Evolutionary conservation across 2,888 invertebrate species (phyloP), one percentile per base, ranked within the genome.

Genomic region (Patella depressa): DNA sequence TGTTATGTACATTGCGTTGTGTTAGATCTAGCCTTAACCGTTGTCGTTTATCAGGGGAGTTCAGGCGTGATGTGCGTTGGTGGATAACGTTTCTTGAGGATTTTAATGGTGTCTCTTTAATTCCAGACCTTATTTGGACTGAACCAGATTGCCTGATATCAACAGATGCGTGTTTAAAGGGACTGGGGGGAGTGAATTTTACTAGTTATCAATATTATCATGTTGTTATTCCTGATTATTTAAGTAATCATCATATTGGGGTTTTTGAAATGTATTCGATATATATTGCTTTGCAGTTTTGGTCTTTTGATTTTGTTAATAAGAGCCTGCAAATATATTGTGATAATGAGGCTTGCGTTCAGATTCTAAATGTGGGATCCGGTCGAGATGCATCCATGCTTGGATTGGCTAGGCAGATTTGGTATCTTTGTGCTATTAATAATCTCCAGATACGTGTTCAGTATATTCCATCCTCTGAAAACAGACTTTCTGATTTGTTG

Each of bases 111-210:
- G 17, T 59, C 19, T 59, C 59, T 59, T 19, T 59, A 15, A 59
- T 59, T n/a, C 59, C 59, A 7, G 59, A 59, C 7, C 59, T 59
- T 9, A 12, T 7, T 59, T 59, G 59, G 59, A 59, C 59, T 14
- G 59, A 59, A 19, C 59, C 59, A 14, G 59, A 59, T 17, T 59
- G 17, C 7, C 59, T 14, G 5, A 59, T 59, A 12, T 59, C 59
- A 12, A 59, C 59, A 14, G 59, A 59, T 59, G 59, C 59, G 2
- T 59, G 59, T 59, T 19, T 59, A 7, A 19, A n/a, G 59, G 59
- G 59, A 59, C 59, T n/a, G n/a, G 59, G 59, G 14, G 59, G 59
- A n/a, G 59, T 59, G 17, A 59, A 59, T 59, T 59, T 59, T 14
- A 59, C 59, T 14, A 59, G n/a, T 7, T 19, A 59, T 17, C n/a